Base-by-base conservation (phyloP, 2,113 vertebrate species). In the Anas platyrhynchos region DNA sequence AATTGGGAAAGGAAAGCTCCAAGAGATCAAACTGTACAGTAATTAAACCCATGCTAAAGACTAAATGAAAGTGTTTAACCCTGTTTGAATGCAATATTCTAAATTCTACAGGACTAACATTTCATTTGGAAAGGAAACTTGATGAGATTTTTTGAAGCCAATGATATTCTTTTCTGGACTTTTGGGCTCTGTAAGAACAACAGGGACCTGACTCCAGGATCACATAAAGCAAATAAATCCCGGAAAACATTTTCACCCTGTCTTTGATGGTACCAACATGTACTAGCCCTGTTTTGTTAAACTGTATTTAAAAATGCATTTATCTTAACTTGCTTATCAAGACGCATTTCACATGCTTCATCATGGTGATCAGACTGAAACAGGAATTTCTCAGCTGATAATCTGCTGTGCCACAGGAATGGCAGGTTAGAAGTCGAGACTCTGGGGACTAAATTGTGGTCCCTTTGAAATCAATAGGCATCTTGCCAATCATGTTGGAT, bases 391-490 rank as follows among this genome's bases (percentile, higher is more conserved):
- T 90, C 91, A 90, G 55, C 54, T 86, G 88, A 89, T 95, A 88
- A 91, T 91, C 46, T 89, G 61, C 59, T 75, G 83, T 94, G 75
- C 34, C 90, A 65, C 65, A 61, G 67, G 68, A 67, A 93, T 69
- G 92, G 79, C 68, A 75, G 83, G 80, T 88, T 91, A 92, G 80
- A 95, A 96, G 88, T 94, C 80, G 86, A 34, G 74, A n/a, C 87
- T 69, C 74, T 11, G 10, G 78, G 86, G 88, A 91, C 84, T 91
- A 84, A 82, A 75, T 11, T 55, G 56, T 43, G n/a, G 72, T 86
- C 62, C 27, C 43, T 92, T 89, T 95, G 88, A 96, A 96, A 96
- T 50, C 4, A 17, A 83, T 94, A 90, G 88, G 93, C 88, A 54
- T 91, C 50, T 69, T 92, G 88, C 80, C 83, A 82, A 12, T 84